Percentiles rank a stretch among this genome's conserved stretches.
phyloP scores from a whole-genome alignment of 2,113 vertebrate genomes.

The Austrofundulus limnaeus region DNA sequence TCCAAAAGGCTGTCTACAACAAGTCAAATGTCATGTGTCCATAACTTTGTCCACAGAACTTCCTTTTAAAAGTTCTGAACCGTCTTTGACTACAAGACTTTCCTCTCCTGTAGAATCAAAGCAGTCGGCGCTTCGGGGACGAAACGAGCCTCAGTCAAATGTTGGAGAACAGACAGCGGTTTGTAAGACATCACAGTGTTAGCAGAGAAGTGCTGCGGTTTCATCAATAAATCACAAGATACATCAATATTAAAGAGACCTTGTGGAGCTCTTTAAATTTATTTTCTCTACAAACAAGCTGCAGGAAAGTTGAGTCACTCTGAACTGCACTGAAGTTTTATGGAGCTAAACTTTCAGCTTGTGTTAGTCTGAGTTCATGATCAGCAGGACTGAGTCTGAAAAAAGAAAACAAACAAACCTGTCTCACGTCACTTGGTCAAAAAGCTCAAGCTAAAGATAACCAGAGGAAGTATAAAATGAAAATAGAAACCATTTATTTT shows the following conservation, averaged over 20 bases:
- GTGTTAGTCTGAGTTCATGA: background rate
- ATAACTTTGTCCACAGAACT: too few species aligned
- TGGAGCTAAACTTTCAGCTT: conserved; percentile 17
- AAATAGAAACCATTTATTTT: too few species aligned
- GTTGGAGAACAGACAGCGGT: conserved; percentile 5
- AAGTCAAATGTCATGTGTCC: too few species aligned
- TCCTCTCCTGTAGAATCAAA: conserved; percentile 5
- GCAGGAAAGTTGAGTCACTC: conserved; percentile 11
- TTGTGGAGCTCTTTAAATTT: background rate
- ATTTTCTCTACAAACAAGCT: conserved; percentile 20
- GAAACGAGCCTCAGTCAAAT: background rate
- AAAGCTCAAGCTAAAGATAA: too few species aligned
- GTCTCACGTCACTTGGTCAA: too few species aligned
- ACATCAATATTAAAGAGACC: conserved; percentile 44
- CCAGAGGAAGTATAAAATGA: too few species aligned
- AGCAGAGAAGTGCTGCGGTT: conserved; percentile 18
- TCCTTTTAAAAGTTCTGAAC: too few species aligned
- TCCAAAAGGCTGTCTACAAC: too few species aligned
- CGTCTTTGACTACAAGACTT: background rate
- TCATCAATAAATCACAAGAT: conserved; percentile 49
- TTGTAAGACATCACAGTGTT: conserved; percentile 15
- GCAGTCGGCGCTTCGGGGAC: conserved; percentile 1
- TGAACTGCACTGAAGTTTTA: background rate
- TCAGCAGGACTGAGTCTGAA: too few species aligned
- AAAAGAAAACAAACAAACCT: too few species aligned